These are phyloP conservation scores for Palythoa heliodiscus DNA, from an alignment of 92 coral and sea anemone species.

Conservation along the genomic window DNA sequence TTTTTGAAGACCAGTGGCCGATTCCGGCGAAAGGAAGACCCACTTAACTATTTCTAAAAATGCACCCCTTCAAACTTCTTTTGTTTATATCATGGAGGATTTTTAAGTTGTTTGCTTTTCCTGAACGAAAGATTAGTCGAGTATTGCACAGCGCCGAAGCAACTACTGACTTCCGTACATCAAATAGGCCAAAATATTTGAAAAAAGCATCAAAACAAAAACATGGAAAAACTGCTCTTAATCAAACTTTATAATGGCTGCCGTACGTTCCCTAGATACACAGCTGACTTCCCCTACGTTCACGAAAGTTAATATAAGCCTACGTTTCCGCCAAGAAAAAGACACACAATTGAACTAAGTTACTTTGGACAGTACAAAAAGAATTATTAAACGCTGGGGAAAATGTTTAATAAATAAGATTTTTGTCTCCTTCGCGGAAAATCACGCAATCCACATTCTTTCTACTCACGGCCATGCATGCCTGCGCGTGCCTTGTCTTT, in stretches of 20 bases:
- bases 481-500: not conserved
- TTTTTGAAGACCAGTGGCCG: conserved; percentile 2
- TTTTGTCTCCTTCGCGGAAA: no score
- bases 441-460: not conserved
- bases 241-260: no score
- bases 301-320: no score
- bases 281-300: no score
- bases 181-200: not conserved
- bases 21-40: conserved; percentile 26
- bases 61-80: not conserved
- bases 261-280: no score
- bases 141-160: not conserved
- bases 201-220: not conserved
- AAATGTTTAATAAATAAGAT: no score
- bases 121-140: not conserved
- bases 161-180: not conserved
- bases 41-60: conserved; percentile 1
- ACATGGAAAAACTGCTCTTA: no score
- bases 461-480: not conserved
- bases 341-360: no score
- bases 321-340: no score
- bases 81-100: not conserved
- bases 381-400: no score
- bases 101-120: not conserved
- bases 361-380: no score